Evolutionary conservation across 2,113 vertebrate genomes (phyloP).

Genomic region (Chlamydotis undulata): DNA sequence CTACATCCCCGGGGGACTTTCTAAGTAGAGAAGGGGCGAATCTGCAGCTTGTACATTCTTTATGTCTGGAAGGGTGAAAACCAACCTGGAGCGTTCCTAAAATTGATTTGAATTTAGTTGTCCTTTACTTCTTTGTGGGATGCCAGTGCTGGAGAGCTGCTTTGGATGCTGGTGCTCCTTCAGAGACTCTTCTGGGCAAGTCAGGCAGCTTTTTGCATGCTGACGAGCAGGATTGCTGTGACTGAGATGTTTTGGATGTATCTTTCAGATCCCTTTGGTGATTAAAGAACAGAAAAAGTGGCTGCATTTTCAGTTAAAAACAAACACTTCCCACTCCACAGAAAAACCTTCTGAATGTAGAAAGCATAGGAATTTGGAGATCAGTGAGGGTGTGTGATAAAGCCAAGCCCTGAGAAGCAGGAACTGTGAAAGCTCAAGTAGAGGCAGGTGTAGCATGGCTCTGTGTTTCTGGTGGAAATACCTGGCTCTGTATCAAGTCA

Average conservation of each 20-base stretch:
- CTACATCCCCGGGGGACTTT: constrained; percentile 48
- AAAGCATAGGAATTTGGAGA: not conserved
- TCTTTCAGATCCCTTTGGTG: not conserved
- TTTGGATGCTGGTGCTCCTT: not conserved
- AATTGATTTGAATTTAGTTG: constrained; percentile 24
- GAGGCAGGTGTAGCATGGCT: not conserved
- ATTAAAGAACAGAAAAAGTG: not conserved
- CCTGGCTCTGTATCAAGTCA: not conserved
- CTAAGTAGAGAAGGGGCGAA: constrained; percentile 49
- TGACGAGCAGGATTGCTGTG: not conserved
- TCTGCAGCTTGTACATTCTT: constrained; percentile 13
- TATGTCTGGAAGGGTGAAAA: constrained; percentile 48
- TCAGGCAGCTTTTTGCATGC: not conserved
- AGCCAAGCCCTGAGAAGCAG: not conserved
- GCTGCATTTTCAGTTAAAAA: not conserved
- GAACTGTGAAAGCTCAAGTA: not conserved
- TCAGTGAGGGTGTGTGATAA: not conserved
- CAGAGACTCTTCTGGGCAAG: not conserved
- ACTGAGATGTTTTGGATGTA: not conserved
- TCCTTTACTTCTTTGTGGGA: not conserved
- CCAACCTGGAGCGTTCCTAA: not conserved
- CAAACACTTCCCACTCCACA: not conserved
- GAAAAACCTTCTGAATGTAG: not conserved
- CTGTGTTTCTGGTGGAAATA: not conserved
- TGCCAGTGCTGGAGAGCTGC: not conserved